Evolutionary conservation across 1,140 invertebrate species (phyloP), one percentile per base, ranked within the genome.

Genomic region (Ceratina australensis): DNA sequence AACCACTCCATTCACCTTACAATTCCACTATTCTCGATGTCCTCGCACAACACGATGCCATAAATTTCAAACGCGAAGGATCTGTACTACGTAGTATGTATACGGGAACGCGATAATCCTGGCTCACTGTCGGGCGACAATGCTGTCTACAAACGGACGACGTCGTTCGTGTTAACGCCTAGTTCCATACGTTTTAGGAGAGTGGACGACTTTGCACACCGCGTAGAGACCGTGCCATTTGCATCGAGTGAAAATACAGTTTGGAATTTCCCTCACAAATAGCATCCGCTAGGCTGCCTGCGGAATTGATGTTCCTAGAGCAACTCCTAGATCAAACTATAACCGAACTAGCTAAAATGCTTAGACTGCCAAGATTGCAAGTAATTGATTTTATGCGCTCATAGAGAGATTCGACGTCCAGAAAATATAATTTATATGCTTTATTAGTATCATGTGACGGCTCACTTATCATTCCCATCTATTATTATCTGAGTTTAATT

Each of bases 41-140:
- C 56, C 50, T 50, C 22, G 42, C 42, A n/a, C 10, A 12, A 33
- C 24, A 15, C 33, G 33, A 42, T 42, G 33, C 33, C 33, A 63
- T 72, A 16, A 63, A 72, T 18, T 22, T 20, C 13, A 28, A 50
- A 33, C 7, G 33, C 33, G 33, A 42, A 42, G 33, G 33, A 42
- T 42, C 33, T 10, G 33, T 10, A 10, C 33, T 10, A n/a, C n/a
- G n/a, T n/a, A n/a, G n/a, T n/a, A 10, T 10, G 15, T 56, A 3
- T 15, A 16, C 13, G 7, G 13, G 5, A 16, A 50, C 69, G 13
- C 54, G 56, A 22, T 61, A 72, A 72, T 72, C 56, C 56, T n/a
- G 1, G 33, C 5, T 42, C 33, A 42, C 33, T 56, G 33, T 47
- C 26, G 47, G 18, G 22, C 13, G 18, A 22, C 16, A 10, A 10